A percentile compares a stretch with the other conserved stretches of the same genome.
These are phyloP conservation scores for Melitaea cinxia DNA, from an alignment of 1,140 invertebrate genomes.

Conservation along the genomic window DNA sequence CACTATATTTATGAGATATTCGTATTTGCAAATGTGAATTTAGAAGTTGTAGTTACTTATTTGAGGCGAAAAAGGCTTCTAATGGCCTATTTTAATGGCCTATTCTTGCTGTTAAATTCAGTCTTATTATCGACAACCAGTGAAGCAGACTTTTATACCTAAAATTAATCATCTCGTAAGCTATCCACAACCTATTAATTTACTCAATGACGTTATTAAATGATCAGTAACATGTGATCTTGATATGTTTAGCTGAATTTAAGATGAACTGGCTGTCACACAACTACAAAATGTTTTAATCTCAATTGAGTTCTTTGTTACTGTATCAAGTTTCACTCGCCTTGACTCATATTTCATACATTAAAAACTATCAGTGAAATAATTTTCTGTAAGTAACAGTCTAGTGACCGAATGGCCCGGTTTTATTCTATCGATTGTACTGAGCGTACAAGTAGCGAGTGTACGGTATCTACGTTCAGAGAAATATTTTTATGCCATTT, in stretches of 20 bases:
- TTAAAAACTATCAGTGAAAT: constrained; percentile 31
- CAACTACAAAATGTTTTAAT: constrained; percentile 12
- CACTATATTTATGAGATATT: too few species aligned
- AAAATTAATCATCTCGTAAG: too few species aligned
- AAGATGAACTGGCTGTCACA: not conserved
- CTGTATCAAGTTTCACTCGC: constrained; percentile 28
- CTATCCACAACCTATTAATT: not conserved
- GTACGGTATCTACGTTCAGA: constrained; percentile 16
- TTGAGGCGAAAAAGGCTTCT: too few species aligned
- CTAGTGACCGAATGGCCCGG: constrained; percentile 58
- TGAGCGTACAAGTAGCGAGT: constrained; percentile 8
- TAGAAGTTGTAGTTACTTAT: too few species aligned
- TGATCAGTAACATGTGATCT: not conserved
- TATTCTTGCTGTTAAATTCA: too few species aligned
- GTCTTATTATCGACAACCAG: too few species aligned
- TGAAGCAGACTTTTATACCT: too few species aligned
- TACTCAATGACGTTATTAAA: not conserved
- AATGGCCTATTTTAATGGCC: too few species aligned
- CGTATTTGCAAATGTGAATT: too few species aligned
- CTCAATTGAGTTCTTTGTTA: constrained; percentile 28
- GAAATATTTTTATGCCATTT: constrained; percentile 12
- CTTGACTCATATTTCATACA: constrained; percentile 27
- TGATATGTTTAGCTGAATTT: constrained; percentile 7
- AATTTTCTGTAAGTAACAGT: constrained; percentile 39
- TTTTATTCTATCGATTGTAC: constrained; percentile 62